These are phyloP conservation scores for Diadromus collaris DNA, from an alignment of 2,888 invertebrate species.

Conservation along the genomic window DNA sequence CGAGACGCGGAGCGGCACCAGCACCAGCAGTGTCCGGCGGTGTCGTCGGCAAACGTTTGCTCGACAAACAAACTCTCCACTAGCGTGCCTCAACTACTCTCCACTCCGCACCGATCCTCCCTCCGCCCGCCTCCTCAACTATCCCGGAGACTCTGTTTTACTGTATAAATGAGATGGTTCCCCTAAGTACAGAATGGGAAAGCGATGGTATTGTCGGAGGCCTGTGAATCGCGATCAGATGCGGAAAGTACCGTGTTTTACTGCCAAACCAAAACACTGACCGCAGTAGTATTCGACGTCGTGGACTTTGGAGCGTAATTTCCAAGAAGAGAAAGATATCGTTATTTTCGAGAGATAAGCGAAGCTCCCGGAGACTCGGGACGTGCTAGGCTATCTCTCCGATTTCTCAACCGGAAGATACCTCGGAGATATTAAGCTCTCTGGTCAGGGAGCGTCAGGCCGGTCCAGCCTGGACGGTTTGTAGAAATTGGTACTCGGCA, in stretches of 20 bases:
- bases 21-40: constrained; percentile 79
- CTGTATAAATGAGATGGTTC: constrained; percentile 76
- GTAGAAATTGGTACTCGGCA: constrained; percentile 58
- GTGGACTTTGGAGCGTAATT: too few relatives aligned
- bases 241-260: constrained; percentile 7
- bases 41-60: constrained; percentile 80
- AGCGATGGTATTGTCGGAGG: constrained; percentile 70
- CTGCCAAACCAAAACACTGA: too few relatives aligned
- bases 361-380: constrained; percentile 1
- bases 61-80: constrained; percentile 79
- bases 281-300: too few relatives aligned
- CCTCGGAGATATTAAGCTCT: constrained; percentile 53
- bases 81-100: constrained; percentile 62
- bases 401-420: constrained; percentile 53
- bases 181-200: constrained; percentile 71
- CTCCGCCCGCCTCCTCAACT: constrained; percentile 67
- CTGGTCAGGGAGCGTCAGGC: constrained; percentile 14
- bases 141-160: constrained; percentile 74
- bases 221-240: constrained; percentile 24
- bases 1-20: constrained; percentile 67
- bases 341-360: not conserved
- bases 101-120: constrained; percentile 63
- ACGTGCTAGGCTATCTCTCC: constrained; percentile 25
- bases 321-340: not conserved
- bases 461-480: constrained; percentile 44